phyloP scores from a whole-genome alignment of 2,888 invertebrate genomes.

The Drosophila neonasuta region DNA sequence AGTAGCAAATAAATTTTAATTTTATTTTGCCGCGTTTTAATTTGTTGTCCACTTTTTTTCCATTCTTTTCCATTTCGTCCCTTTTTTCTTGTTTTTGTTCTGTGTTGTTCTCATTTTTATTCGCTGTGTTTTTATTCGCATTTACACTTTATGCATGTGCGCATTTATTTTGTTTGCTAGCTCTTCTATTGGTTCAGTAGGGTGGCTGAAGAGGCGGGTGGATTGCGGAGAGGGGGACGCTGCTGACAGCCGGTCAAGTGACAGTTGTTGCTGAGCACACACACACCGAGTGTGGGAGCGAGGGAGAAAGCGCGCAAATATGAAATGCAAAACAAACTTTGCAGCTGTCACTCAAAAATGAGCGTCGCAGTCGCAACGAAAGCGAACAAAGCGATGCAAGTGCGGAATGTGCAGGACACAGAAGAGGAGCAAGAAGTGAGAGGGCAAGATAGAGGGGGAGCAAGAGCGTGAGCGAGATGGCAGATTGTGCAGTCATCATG shows the following conservation, averaged over 20 bases:
- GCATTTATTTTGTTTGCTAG: conserved; percentile 72
- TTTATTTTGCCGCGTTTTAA: conserved; percentile 76
- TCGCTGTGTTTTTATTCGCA: conserved; percentile 59
- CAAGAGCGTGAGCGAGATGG: background rate
- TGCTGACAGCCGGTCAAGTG: conserved; percentile 74
- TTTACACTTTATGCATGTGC: conserved; percentile 71
- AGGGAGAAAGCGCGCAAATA: conserved; percentile 57
- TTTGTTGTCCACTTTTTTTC: conserved; percentile 71
- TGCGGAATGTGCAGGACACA: conserved; percentile 12
- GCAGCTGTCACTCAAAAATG: conserved; percentile 77
- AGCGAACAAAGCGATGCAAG: conserved; percentile 59
- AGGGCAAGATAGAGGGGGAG: background rate
- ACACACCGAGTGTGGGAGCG: conserved; percentile 15
- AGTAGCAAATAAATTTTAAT: conserved; percentile 74
- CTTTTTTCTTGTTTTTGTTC: conserved; percentile 9
- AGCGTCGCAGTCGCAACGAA: conserved; percentile 62
- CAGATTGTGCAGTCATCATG: conserved; percentile 26
- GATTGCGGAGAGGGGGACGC: conserved; percentile 21
- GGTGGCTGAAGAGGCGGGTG: conserved; percentile 13
- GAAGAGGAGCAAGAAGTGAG: background rate
- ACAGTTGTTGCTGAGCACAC: conserved; percentile 63
- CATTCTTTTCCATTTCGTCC: conserved; percentile 24
- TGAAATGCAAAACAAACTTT: conserved; percentile 78
- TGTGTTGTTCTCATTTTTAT: conserved; percentile 35
- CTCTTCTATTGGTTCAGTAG: conserved; percentile 67